Percentiles rank a stretch among this genome's conserved stretches.
Conservation (phyloP, 2,797 vertebrate genomes). For the Rhodeus uyekii region DNA sequence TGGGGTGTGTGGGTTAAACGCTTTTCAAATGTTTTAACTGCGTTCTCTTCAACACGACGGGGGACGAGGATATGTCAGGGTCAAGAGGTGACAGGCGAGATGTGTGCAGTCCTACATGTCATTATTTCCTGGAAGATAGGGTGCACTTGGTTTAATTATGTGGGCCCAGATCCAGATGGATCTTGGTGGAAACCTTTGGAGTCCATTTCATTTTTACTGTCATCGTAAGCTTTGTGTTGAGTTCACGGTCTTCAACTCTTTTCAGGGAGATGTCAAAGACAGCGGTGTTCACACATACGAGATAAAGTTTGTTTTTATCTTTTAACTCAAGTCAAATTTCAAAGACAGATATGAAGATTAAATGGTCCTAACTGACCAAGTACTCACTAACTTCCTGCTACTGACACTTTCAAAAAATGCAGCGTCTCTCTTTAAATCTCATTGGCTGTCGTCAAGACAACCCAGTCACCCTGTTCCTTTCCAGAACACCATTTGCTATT, state of each 20-base stretch:
- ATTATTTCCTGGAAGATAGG: conserved; percentile 49
- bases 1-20: conserved; percentile 50
- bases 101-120: conserved; percentile 44
- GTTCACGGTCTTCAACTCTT: not conserved
- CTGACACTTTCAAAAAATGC: conserved; percentile 43
- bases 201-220: conserved; percentile 37
- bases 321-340: not conserved
- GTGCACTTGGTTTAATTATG: conserved; percentile 33
- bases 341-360: not conserved
- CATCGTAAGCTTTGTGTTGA: conserved; percentile 35
- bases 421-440: conserved; percentile 45
- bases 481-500: conserved; percentile 62
- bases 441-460: conserved; percentile 61
- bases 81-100: conserved; percentile 38
- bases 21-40: conserved; percentile 44
- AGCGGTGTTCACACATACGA: not conserved
- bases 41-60: conserved; percentile 27
- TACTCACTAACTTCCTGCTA: not conserved
- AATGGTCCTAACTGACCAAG: not conserved
- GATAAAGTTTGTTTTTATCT: not conserved
- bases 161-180: conserved; percentile 23
- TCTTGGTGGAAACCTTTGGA: conserved; percentile 30
- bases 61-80: conserved; percentile 47
- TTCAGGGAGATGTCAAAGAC: not conserved
- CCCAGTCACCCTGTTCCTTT: conserved; percentile 62